Conservation (phyloP, 2,797 vertebrate species). For the Fistularia tabacaria region DNA sequence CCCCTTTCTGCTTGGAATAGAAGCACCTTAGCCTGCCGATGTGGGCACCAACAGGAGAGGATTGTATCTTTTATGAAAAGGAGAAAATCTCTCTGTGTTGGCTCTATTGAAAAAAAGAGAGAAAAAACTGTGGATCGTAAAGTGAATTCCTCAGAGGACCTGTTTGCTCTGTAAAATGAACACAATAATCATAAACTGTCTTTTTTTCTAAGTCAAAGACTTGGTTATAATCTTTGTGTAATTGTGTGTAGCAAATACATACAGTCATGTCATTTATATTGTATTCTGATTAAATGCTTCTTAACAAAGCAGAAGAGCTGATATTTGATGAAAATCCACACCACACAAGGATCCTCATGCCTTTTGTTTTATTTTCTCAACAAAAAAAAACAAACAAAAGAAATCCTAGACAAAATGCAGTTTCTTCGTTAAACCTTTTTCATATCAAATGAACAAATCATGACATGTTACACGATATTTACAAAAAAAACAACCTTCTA, state of each 20-base stretch:
- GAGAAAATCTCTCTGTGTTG: conserved; percentile 9
- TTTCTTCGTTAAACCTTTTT: conserved; percentile 45
- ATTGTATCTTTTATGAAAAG: conserved; percentile 5
- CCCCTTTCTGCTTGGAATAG: conserved; percentile 21
- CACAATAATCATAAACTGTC: conserved; percentile 20
- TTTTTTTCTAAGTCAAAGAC: conserved; percentile 41
- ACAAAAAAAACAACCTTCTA: conserved; percentile 39
- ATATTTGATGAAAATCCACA: conserved; percentile 21
- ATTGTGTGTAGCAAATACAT: conserved; percentile 45
- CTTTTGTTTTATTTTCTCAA: conserved; percentile 64
- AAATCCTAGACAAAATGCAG: conserved; percentile 39
- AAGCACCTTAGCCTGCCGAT: conserved; percentile 62
- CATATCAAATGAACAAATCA: conserved; percentile 67
- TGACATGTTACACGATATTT: conserved; percentile 61
- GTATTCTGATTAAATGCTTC: conserved; percentile 59
- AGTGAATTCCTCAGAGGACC: conserved; percentile 23
- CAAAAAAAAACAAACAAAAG: conserved; percentile 22
- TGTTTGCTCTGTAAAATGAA: conserved; percentile 27
- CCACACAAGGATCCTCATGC: conserved; percentile 49
- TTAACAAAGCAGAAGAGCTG: conserved; percentile 36
- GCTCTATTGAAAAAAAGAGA: not conserved
- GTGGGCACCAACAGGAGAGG: conserved; percentile 16
- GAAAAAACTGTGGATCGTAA: conserved; percentile 14
- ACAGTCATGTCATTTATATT: conserved; percentile 40
- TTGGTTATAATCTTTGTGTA: conserved; percentile 26